These are phyloP conservation scores for Aphelinus certus DNA, from an alignment of 1,140 invertebrate genomes.

Conservation along the genomic window DNA sequence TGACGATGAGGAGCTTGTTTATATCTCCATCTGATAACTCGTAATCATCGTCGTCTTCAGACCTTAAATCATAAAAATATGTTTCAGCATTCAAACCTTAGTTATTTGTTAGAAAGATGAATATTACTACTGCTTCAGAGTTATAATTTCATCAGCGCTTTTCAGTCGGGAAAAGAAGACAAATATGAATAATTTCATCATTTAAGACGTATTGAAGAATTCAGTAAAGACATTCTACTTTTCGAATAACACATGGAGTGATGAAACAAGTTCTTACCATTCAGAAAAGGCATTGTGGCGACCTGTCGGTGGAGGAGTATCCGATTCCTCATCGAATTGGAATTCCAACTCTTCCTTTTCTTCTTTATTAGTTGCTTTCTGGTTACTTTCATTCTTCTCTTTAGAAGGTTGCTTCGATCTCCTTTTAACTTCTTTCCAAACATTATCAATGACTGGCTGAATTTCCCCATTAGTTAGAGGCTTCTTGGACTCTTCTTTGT, in stretches of 20 bases:
- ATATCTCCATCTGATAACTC: constrained; percentile 94
- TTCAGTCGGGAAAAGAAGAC: constrained; percentile 58
- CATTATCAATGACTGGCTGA: constrained; percentile 53
- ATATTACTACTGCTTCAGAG: constrained; percentile 21
- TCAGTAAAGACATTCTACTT: constrained; percentile 35
- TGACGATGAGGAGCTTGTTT: constrained; percentile 95
- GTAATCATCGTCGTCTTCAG: constrained; percentile 82
- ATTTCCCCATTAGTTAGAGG: constrained; percentile 40
- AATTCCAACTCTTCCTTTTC: constrained; percentile 92
- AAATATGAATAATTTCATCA: constrained; percentile 49
- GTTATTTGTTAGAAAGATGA: neutral
- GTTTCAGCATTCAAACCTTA: neutral
- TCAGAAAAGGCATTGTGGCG: constrained; percentile 86
- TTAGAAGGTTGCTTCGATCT: constrained; percentile 63
- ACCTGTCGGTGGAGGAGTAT: constrained; percentile 74
- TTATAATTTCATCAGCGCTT: constrained; percentile 9
- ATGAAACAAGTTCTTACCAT: constrained; percentile 62
- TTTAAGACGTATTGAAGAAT: constrained; percentile 5
- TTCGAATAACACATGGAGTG: constrained; percentile 11
- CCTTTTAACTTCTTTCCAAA: constrained; percentile 70
- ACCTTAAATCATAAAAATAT: constrained; percentile 63
- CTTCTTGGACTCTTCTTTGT: constrained; percentile 14
- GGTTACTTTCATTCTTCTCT: constrained; percentile 60
- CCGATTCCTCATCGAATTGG: constrained; percentile 96
- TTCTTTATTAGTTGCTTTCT: constrained; percentile 58